A percentile compares a stretch with the other conserved stretches of the same genome.
Evolutionary conservation across 2,797 vertebrate genomes (phyloP).

Genomic region (Lithobates pipiens): DNA sequence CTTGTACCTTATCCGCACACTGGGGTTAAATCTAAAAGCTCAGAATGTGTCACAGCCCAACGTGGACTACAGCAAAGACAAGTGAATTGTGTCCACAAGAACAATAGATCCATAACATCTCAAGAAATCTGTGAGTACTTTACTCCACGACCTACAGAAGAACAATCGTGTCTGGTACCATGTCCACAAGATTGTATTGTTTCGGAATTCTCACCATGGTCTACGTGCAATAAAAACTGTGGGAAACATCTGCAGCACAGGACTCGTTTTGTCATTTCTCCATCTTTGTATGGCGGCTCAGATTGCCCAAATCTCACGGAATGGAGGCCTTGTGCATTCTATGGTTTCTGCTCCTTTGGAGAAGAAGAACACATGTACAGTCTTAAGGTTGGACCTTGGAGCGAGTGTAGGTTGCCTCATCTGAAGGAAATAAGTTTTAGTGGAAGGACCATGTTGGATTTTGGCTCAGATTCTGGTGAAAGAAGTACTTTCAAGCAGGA

Average conservation of each 20-base stretch:
- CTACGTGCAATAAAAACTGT: constrained; percentile 82
- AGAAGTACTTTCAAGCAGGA: constrained; percentile 74
- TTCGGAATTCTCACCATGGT: constrained; percentile 90
- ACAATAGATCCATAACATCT: constrained; percentile 82
- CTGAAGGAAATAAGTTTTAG: constrained; percentile 76
- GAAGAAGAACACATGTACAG: constrained; percentile 86
- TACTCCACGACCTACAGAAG: constrained; percentile 79
- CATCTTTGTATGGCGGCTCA: constrained; percentile 88
- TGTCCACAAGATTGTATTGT: constrained; percentile 93
- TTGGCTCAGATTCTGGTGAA: constrained; percentile 76
- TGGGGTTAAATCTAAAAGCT: constrained; percentile 71
- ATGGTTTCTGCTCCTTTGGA: constrained; percentile 77
- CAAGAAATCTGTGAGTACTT: constrained; percentile 91
- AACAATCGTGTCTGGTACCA: constrained; percentile 94
- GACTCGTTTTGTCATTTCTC: constrained; percentile 82
- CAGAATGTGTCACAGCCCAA: constrained; percentile 88
- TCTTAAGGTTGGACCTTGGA: constrained; percentile 91
- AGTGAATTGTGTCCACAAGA: constrained; percentile 84
- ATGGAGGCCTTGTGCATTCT: constrained; percentile 77
- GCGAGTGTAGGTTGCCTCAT: constrained; percentile 81
- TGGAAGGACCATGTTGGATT: constrained; percentile 79
- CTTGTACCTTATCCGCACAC: constrained; percentile 73
- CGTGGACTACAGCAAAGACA: constrained; percentile 89
- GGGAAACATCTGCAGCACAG: constrained; percentile 81
- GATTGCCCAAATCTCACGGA: constrained; percentile 89